Percentiles rank a stretch among this genome's conserved stretches.
Conservation (phyloP, 2,888 invertebrate genomes). For the Trachelus iudaicus region DNA sequence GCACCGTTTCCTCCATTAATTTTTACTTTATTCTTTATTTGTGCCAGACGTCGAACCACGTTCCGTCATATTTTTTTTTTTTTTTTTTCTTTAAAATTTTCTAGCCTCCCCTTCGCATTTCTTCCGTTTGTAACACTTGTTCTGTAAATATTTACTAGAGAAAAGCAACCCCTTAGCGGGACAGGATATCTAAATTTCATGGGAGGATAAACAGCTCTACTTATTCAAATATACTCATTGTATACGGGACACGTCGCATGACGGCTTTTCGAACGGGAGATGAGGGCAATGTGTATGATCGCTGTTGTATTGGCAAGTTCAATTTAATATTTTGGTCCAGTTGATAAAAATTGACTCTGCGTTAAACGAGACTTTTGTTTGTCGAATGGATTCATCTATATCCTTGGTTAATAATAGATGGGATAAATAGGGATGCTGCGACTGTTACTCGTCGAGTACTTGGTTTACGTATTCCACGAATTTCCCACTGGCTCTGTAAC, state of each 20-base stretch:
- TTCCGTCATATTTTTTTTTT: not conserved
- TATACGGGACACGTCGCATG: not conserved
- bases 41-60: not conserved
- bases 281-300: not conserved
- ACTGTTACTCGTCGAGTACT: not conserved
- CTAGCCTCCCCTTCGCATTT: not conserved
- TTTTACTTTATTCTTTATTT: not conserved
- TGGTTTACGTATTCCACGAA: not conserved
- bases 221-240: conserved; percentile 1
- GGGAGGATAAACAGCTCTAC: not conserved
- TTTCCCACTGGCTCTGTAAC: not conserved
- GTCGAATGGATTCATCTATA: not conserved
- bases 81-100: not conserved
- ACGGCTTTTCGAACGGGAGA: not conserved
- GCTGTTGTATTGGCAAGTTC: not conserved
- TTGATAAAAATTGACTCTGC: not conserved
- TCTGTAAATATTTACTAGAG: not conserved
- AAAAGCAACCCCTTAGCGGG: not conserved
- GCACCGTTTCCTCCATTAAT: not conserved
- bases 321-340: not conserved
- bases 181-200: not conserved
- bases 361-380: not conserved
- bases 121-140: not conserved
- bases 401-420: not conserved
- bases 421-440: not conserved